Evolutionary conservation across 2,888 invertebrate species (phyloP), one percentile per base, ranked within the genome.

Genomic region (Boloria selene): DNA sequence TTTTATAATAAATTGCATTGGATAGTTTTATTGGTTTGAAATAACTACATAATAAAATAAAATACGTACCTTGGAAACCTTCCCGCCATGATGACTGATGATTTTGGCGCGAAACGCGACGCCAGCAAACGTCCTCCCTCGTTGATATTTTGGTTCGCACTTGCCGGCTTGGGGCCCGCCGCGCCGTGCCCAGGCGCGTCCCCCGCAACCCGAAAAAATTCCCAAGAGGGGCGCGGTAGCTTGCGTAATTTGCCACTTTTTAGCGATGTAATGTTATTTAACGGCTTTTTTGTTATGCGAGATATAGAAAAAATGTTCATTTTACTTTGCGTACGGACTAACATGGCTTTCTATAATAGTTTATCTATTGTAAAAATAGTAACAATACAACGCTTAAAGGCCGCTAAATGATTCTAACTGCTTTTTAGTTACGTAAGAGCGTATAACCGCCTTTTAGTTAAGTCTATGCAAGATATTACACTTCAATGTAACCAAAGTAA

Each of bases 41-140:
- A n/a, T 49, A 49, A 49, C 49, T 49, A 49, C 14, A 49, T n/a
- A 49, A 49, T 49, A 49, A 49, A 49, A 49, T 49, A 49, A 49
- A 49, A 49, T 49, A 49, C 49, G 49, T 49, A 49, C 49, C 49
- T 49, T 49, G 49, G 49, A 49, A 49, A 49, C 14, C 49, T 49
- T 49, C 49, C 49, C 47, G 47, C 14, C 47, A 47, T 47, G 47
- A 47, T 47, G 47, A 47, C 47, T 47, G 47, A 47, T 47, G 13
- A 47, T 14, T 47, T 47, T 47, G 47, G 47, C 47, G 47, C 47
- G 47, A 47, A 47, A 47, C 47, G 47, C 47, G 47, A 47, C 47
- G 47, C 47, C 47, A 13, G 47, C 13, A 47, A 47, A 47, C 47
- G 16, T 47, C 47, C 47, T 47, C 47, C 14, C 47, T 47, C 47